These are phyloP conservation scores for Steinernema khuongi DNA, from an alignment of 1,140 invertebrate species.

Conservation along the genomic window DNA sequence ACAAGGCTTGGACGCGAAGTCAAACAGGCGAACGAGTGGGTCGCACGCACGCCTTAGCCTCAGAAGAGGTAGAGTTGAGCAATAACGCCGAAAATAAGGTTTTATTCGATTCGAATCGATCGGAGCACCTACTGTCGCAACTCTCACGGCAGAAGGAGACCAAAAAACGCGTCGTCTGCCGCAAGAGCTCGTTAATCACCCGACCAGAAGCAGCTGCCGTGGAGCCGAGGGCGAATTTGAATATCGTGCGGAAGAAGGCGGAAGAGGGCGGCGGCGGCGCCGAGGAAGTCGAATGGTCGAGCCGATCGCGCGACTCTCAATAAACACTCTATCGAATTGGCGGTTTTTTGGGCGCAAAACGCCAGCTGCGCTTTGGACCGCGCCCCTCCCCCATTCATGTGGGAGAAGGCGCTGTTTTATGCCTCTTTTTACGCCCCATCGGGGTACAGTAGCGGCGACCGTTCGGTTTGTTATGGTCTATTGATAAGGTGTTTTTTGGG, in stretches of 20 bases:
- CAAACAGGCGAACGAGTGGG: neutral
- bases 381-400: neutral
- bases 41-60: too few species aligned
- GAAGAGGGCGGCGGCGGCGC: neutral
- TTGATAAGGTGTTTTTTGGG: too few species aligned
- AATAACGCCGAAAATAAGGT: too few species aligned
- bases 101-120: too few species aligned
- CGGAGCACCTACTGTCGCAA: too few species aligned
- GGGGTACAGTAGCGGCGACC: neutral
- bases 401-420: neutral
- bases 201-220: neutral
- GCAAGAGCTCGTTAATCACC: neutral
- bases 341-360: neutral
- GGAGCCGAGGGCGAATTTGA: neutral
- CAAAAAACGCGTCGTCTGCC: conserved; percentile 7
- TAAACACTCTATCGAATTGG: neutral
- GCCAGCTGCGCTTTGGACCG: neutral
- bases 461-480: too few species aligned
- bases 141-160: neutral
- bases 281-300: neutral
- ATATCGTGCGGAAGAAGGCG: conserved; percentile 5
- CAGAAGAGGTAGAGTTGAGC: too few species aligned
- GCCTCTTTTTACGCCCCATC: neutral
- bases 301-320: neutral
- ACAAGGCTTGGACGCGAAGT: neutral